Evolutionary conservation across 1,140 invertebrate species (phyloP).

Genomic region (Tribolium madens): DNA sequence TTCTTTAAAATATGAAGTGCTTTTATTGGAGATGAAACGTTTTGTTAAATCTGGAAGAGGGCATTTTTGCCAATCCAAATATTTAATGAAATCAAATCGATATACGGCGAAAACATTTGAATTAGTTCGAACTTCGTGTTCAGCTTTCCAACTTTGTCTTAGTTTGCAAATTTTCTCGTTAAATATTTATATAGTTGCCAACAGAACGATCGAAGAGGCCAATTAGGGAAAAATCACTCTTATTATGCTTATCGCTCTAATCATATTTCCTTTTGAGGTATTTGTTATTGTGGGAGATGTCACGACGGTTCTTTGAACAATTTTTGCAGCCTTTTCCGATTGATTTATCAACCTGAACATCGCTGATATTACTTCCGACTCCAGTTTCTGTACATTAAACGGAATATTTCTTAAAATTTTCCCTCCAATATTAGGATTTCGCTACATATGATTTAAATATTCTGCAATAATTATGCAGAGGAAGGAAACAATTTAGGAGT

Average conservation of each 20-base stretch:
- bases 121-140: conserved; percentile 25
- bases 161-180: conserved; percentile 34
- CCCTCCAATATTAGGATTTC: neutral
- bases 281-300: neutral
- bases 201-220: neutral
- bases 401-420: neutral
- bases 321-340: neutral
- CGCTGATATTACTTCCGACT: neutral
- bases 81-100: conserved; percentile 39
- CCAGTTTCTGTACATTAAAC: neutral
- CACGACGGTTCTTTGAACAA: neutral
- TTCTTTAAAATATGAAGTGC: conserved; percentile 10
- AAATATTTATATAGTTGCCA: conserved; percentile 37
- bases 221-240: neutral
- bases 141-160: conserved; percentile 22
- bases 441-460: neutral
- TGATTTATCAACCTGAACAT: neutral
- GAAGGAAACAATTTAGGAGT: neutral
- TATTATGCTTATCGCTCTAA: neutral
- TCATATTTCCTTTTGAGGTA: neutral
- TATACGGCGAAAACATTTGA: conserved; percentile 26
- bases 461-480: neutral
- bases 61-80: conserved; percentile 26
- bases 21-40: conserved; percentile 5
- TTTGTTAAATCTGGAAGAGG: conserved; percentile 1